Evolutionary conservation across 2,113 vertebrate species (phyloP).

Genomic region (Accipiter cooperii): DNA sequence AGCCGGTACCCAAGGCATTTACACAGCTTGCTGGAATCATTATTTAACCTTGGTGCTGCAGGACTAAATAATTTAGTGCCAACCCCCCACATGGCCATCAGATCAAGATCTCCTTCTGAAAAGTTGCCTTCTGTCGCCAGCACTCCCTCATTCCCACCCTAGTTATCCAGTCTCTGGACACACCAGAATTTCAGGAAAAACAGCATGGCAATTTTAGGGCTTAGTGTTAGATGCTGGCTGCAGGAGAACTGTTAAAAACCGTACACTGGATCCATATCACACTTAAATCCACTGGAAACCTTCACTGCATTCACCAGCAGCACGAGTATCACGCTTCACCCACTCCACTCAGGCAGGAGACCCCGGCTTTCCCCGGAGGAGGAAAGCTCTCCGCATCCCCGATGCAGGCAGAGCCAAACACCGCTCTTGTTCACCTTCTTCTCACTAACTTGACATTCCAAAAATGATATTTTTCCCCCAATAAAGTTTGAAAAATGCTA

Average conservation of each 20-base stretch:
- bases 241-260: not conserved
- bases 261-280: not conserved
- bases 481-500: not conserved
- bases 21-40: not conserved
- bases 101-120: not conserved
- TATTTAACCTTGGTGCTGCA: not conserved
- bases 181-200: not conserved
- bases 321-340: not conserved
- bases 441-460: not conserved
- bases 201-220: not conserved
- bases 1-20: conserved; percentile 4
- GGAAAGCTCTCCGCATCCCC: not conserved
- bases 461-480: not conserved
- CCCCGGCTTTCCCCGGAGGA: fast-evolving
- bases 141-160: not conserved
- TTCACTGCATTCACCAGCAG: not conserved
- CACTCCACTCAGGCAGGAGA: not conserved
- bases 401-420: not conserved
- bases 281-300: not conserved
- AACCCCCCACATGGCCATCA: not conserved
- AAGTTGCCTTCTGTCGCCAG: not conserved
- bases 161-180: not conserved
- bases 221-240: not conserved
- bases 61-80: not conserved
- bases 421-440: not conserved